Base-by-base conservation (phyloP, 2,113 vertebrate species). In the Nanorana parkeri region DNA sequence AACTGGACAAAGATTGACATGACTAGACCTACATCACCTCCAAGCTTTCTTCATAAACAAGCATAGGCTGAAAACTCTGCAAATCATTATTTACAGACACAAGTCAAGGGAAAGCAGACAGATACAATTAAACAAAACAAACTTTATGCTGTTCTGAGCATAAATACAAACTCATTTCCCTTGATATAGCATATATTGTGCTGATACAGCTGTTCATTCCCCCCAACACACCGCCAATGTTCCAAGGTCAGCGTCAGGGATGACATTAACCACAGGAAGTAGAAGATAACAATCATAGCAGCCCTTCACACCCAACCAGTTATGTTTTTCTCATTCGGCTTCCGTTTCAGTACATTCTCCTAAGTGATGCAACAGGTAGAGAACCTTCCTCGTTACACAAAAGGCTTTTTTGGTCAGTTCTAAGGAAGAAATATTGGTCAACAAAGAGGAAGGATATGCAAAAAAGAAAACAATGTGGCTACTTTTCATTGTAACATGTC, bases 351-450 rank as follows among this genome's bases (percentile, higher is more conserved):
- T 17, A 66, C 28, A 1, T 29, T 64, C 64, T 66, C 64, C 29
- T 19, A 52, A 69, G 47, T 71, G 68, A 71, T 71, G 68, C 47
- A 71, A 71, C 23, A 54, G 47, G 68, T 16, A 71, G 65, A 0
- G 21, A 67, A 17, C 17, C n/a, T 20, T 67, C 19, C 32, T 16
- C 0, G 19, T 19, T 7, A 36, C 17, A 36, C 23, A 47, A 47
- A 1, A 1, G 41, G 13, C 41, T 10, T 11, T 15, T 47, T 11
- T n/a, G n/a, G n/a, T 47, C 41, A 47, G 41, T 47, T 47, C 41
- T 47, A 1, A 47, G 8, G 41, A 47, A 47, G 41, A 47, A 2
- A 13, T 10, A 10, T 10, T 47, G 41, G 41, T 47, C 41, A 47
- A 8, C 11, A 10, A 6, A 47, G 41, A 47, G 3, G 13, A 2